Base-by-base conservation (phyloP, 2,888 invertebrate genomes). In the Cryptocephalus moraei region DNA sequence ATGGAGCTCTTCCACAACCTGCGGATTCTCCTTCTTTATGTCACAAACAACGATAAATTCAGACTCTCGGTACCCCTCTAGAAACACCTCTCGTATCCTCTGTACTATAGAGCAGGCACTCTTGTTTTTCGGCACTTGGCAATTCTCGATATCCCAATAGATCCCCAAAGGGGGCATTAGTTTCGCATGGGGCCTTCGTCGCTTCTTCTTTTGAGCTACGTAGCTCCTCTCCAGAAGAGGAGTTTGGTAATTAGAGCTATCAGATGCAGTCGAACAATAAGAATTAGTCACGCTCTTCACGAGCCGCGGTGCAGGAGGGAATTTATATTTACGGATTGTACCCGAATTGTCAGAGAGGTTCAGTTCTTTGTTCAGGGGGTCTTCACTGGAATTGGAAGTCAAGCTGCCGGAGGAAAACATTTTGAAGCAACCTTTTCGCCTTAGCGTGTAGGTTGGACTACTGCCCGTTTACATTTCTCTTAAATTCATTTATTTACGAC, bases 101-200 rank as follows among this genome's bases (percentile, higher is more conserved):
- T 82, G 78, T 31, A 88, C 88, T 44, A 90, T 80, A 57, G 81
- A 81, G 60, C 86, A 76, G 8, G 91, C 89, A 49, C 88, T 90
- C 68, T 84, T 84, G 44, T 82, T 83, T 65, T 82, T 81, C 2
- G 91, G 91, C 41, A 91, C 86, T 70, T 84, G 82, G 68, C 90
- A 90, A 69, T 92, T 92, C 73, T 92, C 91, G 62, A 92, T 91
- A 67, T 92, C 92, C 92, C 92, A 92, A 71, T 91, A 91, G 55
- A 91, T 87, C 43, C 90, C 91, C 62, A 91, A 81, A 1, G 88
- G 86, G 32, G 80, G 79, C 48, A 79, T 59, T 22, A 2, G 22
- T 53, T 56, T 52, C 43, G 43, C 55, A 49, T 43, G 49, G 42
- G 36, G 33, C 39, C 44, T 56, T 33, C 47, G 52, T 50, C 50